phyloP scores from a whole-genome alignment of 2,113 vertebrate genomes.

The Merops nubicus region DNA sequence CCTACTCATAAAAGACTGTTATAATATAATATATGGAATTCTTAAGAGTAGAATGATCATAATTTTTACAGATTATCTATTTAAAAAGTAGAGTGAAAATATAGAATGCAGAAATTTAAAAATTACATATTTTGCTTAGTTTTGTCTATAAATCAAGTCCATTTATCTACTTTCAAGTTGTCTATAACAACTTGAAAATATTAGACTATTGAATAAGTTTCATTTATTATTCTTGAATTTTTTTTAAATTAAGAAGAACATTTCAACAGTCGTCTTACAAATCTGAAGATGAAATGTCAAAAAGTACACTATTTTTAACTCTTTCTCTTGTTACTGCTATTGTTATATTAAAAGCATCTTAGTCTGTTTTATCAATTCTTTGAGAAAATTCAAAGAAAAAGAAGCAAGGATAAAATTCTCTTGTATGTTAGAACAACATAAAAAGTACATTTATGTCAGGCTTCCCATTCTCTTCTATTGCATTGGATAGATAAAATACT shows the following conservation, averaged over 20 bases:
- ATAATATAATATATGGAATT: not conserved
- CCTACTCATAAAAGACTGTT: not conserved
- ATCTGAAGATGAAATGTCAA: not conserved
- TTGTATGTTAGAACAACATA: not conserved
- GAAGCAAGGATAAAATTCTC: not conserved
- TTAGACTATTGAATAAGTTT: not conserved
- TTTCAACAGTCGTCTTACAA: not conserved
- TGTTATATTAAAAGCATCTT: not conserved
- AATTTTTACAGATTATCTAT: not conserved
- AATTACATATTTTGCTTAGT: not conserved
- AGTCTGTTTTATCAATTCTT: not conserved
- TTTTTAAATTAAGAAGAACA: too few species aligned
- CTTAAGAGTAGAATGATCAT: not conserved
- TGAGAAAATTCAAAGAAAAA: not conserved
- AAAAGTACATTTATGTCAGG: not conserved
- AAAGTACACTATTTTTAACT: not conserved
- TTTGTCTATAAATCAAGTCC: not conserved
- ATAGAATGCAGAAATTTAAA: not conserved
- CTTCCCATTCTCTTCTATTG: not conserved
- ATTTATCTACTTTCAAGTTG: not conserved
- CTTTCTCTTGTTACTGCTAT: not conserved
- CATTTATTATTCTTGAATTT: not conserved
- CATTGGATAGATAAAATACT: not conserved
- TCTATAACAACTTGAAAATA: not conserved
- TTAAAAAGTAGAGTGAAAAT: not conserved